Evolutionary conservation across 1,140 invertebrate genomes (phyloP), one percentile per base, ranked within the genome.

Genomic region (Charaxes varanes): DNA sequence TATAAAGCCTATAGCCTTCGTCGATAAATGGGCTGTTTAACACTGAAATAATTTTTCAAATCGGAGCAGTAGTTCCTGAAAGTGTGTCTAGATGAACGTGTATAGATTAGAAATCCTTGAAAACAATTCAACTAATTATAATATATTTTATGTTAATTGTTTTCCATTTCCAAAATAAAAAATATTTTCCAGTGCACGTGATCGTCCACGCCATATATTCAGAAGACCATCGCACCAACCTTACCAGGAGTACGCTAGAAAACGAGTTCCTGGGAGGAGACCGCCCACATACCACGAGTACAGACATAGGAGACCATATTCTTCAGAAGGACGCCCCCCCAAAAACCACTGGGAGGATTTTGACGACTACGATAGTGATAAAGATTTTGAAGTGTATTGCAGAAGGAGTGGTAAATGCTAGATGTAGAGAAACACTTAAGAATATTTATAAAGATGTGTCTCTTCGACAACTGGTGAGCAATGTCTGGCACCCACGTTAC

Each of bases 361-460:
- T 8, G 66, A 73, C 13, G 59, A 64, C 14, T 48, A 37, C n/a
- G 66, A 62, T 23, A 62, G 65, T 37, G 53, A 52, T 11, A 61
- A 55, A 38, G 68, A 68, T n/a, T 72, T 56, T 16, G 27, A 34
- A 27, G 10, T 35, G 2, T 62, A 74, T 21, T 74, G 70, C 37
- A 70, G 60, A 46, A 63, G 53, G 48, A 67, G 54, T 42, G 66
- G 70, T 3, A 61, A 65, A 28, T 72, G 70, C 37, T 72, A 48
- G 17, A 2, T 17, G 8, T 12, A 34, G 6, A 4, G 2, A 7
- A 16, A n/a, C n/a, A n/a, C n/a, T n/a, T n/a, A n/a, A n/a, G n/a
- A n/a, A n/a, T n/a, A n/a, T n/a, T n/a, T n/a, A n/a, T n/a, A n/a
- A n/a, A n/a, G n/a, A n/a, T n/a, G n/a, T n/a, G n/a, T n/a, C n/a